phyloP scores from a whole-genome alignment of 2,888 invertebrate genomes.

The Coenonympha glycerion region DNA sequence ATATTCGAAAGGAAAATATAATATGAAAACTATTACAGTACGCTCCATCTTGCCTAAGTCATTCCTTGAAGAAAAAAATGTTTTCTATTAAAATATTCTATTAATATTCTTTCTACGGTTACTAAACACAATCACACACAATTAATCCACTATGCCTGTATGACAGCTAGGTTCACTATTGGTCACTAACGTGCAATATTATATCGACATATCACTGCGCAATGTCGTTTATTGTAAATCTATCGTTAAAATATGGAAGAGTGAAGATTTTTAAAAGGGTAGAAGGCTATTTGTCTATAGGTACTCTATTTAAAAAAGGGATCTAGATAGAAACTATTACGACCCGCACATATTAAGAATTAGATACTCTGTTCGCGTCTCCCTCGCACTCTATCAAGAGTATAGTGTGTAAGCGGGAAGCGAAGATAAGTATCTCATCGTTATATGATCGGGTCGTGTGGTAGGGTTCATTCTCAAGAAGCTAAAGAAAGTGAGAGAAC shows the following conservation, averaged over 20 bases:
- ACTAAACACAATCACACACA: constrained; percentile 60
- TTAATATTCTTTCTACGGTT: constrained; percentile 40
- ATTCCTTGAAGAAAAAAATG: constrained; percentile 56
- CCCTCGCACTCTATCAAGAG: no score
- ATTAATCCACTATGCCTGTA: constrained; percentile 52
- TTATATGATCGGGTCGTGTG: no score
- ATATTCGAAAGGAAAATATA: constrained; percentile 27
- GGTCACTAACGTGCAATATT: constrained; percentile 62
- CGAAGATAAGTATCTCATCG: no score
- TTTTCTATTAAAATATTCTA: constrained; percentile 33
- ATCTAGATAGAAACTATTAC: constrained; percentile 33
- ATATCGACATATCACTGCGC: constrained; percentile 47
- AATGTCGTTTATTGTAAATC: constrained; percentile 28
- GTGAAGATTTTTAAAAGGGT: constrained; percentile 61
- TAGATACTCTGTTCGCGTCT: no score
- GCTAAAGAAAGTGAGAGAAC: constrained; percentile 25
- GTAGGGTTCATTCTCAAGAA: constrained; percentile 33
- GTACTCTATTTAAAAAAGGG: constrained; percentile 30
- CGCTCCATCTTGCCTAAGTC: constrained; percentile 61
- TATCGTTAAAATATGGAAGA: constrained; percentile 70
- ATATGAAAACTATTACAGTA: constrained; percentile 44
- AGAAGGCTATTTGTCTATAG: constrained; percentile 41
- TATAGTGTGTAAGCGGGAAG: no score
- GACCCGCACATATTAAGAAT: background rate
- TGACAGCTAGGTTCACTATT: constrained; percentile 52